Conservation (phyloP, 2,888 invertebrate species). For the Ophonus ardosiacus region DNA sequence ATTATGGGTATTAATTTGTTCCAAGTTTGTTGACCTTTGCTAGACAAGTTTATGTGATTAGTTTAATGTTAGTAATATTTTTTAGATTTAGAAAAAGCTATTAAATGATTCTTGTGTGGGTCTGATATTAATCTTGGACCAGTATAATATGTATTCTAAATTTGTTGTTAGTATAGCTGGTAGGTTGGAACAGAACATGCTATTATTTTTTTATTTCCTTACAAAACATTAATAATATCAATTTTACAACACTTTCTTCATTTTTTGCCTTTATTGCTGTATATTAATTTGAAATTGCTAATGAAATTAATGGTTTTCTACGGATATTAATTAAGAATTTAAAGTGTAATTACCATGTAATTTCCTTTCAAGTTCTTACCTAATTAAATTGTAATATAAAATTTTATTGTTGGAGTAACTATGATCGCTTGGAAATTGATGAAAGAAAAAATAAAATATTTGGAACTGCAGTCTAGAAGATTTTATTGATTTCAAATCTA, state of each 20-base stretch:
- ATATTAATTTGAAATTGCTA: background rate
- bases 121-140: slow-evolving; percentile 17
- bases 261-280: background rate
- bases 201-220: slow-evolving; percentile 12
- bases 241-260: background rate
- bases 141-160: slow-evolving; percentile 2
- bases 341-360: background rate
- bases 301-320: background rate
- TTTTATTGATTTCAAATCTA: no score
- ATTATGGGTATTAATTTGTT: slow-evolving; percentile 40
- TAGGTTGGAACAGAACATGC: slow-evolving; percentile 1
- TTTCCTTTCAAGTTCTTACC: background rate
- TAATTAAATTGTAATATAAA: background rate
- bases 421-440: no score
- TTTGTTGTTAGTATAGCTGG: background rate
- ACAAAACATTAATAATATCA: slow-evolving; percentile 10
- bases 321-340: background rate
- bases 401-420: no score
- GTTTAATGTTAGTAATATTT: slow-evolving; percentile 39
- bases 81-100: slow-evolving; percentile 30
- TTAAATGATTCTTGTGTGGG: slow-evolving; percentile 9
- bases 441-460: no score
- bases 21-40: slow-evolving; percentile 9
- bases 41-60: slow-evolving; percentile 35
- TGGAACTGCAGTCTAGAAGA: no score